phyloP scores from a whole-genome alignment of 2,888 invertebrate genomes.

The Athetis lepigone region DNA sequence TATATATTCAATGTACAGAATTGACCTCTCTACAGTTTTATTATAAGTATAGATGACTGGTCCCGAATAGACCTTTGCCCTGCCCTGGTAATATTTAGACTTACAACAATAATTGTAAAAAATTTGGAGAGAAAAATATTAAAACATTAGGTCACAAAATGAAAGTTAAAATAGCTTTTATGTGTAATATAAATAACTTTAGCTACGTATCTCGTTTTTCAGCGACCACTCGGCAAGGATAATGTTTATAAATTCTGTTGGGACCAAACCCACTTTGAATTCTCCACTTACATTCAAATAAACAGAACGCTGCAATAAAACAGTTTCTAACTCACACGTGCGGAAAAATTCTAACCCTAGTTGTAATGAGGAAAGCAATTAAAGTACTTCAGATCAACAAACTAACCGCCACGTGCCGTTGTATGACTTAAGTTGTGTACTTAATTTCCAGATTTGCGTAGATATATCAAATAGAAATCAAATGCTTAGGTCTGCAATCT shows the following conservation, averaged over 20 bases:
- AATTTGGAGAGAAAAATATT: neutral
- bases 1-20: no score
- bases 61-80: no score
- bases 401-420: no score
- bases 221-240: neutral
- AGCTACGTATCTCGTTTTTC: conserved; percentile 13
- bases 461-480: no score
- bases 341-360: neutral
- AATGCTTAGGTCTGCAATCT: no score
- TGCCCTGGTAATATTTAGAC: no score
- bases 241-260: conserved; percentile 5
- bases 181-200: neutral
- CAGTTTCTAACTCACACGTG: neutral
- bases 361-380: neutral
- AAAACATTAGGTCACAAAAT: neutral
- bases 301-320: neutral
- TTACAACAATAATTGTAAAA: no score
- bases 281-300: neutral
- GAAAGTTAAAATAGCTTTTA: neutral
- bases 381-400: no score
- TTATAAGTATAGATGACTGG: no score
- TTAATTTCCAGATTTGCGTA: no score
- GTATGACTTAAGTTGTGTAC: no score
- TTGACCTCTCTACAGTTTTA: no score
- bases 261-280: conserved; percentile 13